Evolutionary conservation across 2,888 invertebrate species (phyloP).

Genomic region (Macrophya annulata): DNA sequence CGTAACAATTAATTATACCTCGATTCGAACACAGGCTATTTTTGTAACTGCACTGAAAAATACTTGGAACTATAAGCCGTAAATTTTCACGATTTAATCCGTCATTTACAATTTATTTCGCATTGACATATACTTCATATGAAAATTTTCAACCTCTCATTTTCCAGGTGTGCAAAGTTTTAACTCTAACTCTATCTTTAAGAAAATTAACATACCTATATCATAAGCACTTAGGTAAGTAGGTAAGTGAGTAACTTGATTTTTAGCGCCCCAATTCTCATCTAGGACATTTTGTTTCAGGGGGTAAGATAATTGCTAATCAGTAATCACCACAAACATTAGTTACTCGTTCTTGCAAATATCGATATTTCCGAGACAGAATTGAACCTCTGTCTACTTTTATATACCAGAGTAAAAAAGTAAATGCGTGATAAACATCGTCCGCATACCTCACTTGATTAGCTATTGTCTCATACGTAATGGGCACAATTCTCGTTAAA

Average conservation of each 20-base stretch:
- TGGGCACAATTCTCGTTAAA: constrained; percentile 4
- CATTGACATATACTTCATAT: neutral
- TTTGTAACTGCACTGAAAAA: too few species aligned
- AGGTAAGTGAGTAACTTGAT: neutral
- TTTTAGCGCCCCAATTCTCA: constrained; percentile 18
- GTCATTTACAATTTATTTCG: neutral
- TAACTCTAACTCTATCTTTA: neutral
- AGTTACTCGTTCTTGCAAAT: neutral
- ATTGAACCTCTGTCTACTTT: neutral
- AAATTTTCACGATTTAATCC: neutral
- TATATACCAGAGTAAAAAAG: neutral
- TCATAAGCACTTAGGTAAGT: neutral
- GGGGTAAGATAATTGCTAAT: neutral
- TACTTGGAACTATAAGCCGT: neutral
- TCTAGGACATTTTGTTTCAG: neutral
- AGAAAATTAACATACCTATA: neutral
- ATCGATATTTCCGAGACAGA: neutral
- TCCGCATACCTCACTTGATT: constrained; percentile 7
- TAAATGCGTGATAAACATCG: neutral
- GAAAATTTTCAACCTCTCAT: neutral
- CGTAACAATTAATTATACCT: too few species aligned
- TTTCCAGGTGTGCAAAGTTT: neutral
- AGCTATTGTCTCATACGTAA: constrained; percentile 37
- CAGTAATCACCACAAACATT: neutral
- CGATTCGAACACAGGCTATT: too few species aligned